Conservation (phyloP, 2,113 vertebrate species). For the Cynopterus brachyotis region DNA sequence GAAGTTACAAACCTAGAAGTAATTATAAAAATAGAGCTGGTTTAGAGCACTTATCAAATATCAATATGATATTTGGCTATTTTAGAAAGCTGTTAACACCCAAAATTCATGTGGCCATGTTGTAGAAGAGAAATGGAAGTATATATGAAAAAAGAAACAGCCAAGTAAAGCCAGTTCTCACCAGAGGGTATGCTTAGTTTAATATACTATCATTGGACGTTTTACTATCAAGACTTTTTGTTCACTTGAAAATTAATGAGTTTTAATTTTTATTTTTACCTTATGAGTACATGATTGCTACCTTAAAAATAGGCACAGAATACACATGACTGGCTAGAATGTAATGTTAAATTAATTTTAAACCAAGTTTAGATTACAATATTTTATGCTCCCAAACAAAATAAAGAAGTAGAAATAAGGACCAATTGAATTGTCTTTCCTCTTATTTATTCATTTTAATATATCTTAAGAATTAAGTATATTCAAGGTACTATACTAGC, state of each 20-base stretch:
- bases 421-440: neutral
- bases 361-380: neutral
- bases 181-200: neutral
- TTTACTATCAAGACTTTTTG: neutral
- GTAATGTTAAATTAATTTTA: neutral
- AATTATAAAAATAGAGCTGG: neutral
- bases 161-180: neutral
- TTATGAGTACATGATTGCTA: neutral
- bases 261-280: neutral
- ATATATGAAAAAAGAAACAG: neutral
- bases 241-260: neutral
- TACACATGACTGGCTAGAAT: neutral
- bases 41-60: neutral
- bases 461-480: neutral
- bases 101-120: neutral
- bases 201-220: neutral
- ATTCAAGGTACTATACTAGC: neutral
- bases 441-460: neutral
- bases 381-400: neutral
- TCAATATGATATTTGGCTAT: neutral
- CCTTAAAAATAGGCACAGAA: neutral
- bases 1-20: neutral
- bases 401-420: neutral
- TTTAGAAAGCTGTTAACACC: neutral
- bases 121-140: neutral